phyloP scores from a whole-genome alignment of 2,113 vertebrate genomes.

The Corydoras sp. region DNA sequence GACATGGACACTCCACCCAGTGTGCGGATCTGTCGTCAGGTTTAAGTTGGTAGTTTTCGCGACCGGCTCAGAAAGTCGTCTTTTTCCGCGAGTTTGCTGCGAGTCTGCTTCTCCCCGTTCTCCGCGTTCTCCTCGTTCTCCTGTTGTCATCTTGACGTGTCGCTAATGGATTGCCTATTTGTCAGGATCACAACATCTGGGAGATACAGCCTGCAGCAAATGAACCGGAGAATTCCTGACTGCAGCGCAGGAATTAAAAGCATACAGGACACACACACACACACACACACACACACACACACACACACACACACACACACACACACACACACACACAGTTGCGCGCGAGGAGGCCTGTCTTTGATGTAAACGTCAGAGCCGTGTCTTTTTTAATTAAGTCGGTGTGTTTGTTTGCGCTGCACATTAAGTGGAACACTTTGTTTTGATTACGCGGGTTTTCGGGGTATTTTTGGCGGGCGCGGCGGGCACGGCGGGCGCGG shows the following conservation, averaged over 20 bases:
- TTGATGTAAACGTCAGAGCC: slow-evolving; percentile 34
- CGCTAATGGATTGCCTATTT: slow-evolving; percentile 35
- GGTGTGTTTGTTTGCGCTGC: slow-evolving; percentile 26
- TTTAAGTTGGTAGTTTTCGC: too few species aligned
- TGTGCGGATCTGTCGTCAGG: too few species aligned
- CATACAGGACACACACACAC: slow-evolving; percentile 22
- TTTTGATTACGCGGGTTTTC: slow-evolving; percentile 22
- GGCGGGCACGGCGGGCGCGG: slow-evolving; percentile 10
- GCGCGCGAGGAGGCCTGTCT: slow-evolving; percentile 28
- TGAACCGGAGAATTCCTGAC: slow-evolving; percentile 22
- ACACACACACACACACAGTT: background rate
- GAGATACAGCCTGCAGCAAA: slow-evolving; percentile 27
- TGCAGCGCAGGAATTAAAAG: slow-evolving; percentile 25
- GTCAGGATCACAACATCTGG: slow-evolving; percentile 40
- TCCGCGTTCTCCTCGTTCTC: slow-evolving; percentile 6
- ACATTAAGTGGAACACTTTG: slow-evolving; percentile 30
- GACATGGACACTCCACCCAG: too few species aligned
- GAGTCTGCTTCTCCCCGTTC: too few species aligned
- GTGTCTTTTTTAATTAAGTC: slow-evolving; percentile 29
- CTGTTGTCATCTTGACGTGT: slow-evolving; percentile 32
- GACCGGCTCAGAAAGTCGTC: too few species aligned
- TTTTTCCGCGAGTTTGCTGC: too few species aligned
- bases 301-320: background rate
- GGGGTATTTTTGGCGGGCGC: slow-evolving; percentile 21
- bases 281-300: too few species aligned